phyloP scores from a whole-genome alignment of 2,113 vertebrate genomes.

The Willisornis vidua region DNA sequence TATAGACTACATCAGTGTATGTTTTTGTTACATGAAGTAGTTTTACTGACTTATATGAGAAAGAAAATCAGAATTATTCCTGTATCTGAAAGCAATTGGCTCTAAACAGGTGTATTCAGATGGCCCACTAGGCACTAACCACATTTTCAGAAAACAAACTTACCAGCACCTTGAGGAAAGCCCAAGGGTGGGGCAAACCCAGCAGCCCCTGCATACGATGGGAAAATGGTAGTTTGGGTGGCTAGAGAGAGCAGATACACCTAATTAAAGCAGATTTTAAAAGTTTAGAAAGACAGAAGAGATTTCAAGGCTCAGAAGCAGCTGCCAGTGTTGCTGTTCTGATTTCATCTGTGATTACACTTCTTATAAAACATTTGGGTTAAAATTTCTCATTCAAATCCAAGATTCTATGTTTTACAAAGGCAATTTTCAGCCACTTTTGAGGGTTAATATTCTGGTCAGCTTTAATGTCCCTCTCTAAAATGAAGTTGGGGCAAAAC shows the following conservation, averaged over 20 bases:
- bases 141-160: background rate
- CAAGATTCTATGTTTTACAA: background rate
- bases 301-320: background rate
- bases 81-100: background rate
- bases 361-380: background rate
- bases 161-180: constrained; percentile 77
- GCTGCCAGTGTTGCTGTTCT: background rate
- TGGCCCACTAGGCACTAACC: background rate
- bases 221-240: constrained; percentile 71
- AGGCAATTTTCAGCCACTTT: background rate
- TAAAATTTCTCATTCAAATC: background rate
- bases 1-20: background rate
- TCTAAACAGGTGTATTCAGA: background rate
- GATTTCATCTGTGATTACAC: background rate
- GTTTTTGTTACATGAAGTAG: background rate
- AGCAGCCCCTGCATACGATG: constrained; percentile 72
- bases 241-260: constrained; percentile 61
- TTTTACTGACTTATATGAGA: background rate
- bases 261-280: background rate
- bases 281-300: background rate
- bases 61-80: background rate
- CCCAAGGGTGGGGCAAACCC: constrained; percentile 74
- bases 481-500: background rate
- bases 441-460: background rate
- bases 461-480: background rate